Evolutionary conservation across 2,888 invertebrate genomes (phyloP), one percentile per base, ranked within the genome.

Genomic region (Nemapogon koenigi): DNA sequence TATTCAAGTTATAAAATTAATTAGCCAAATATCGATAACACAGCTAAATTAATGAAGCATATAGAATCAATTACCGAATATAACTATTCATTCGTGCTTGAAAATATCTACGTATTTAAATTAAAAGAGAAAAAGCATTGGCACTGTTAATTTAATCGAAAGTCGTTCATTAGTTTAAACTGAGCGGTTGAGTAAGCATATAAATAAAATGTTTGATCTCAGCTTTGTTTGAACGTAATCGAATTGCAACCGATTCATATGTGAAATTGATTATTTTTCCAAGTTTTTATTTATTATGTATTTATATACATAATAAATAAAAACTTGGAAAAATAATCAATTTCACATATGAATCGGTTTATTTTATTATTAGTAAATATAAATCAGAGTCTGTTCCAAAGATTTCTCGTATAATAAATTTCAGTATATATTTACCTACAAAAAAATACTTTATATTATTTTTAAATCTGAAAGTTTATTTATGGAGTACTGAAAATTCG

Each of bases 171-270:
- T 75, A 73, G 71, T 71, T 71, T 59, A 67, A 68, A 58, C 54
- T 56, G 59, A 65, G 64, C 65, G 71, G 72, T 66, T 63, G 66
- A 68, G 55, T 66, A 67, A 59, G 62, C 66, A 73, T 67, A 66
- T 68, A 71, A 71, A 72, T 72, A 72, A 70, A 72, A 70, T 71
- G 67, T 70, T 72, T 72, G 72, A 75, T 73, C 70, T 65, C 60
- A 51, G 59, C 60, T 43, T 22, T 22, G 7, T 53, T 57, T 55
- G 64, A 49, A 58, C 60, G 62, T 68, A 68, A 68, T 66, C 58
- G 62, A 67, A 62, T 69, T 58, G 44, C 51, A 53, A 49, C 44
- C 50, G 50, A 50, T n/a, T n/a, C n/a, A n/a, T n/a, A n/a, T 10
- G 10, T 22, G 22, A 22, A 22, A 6, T 22, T 10, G 22, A 22